Conservation (phyloP, 2,113 vertebrate species). For the Nicator chloris region DNA sequence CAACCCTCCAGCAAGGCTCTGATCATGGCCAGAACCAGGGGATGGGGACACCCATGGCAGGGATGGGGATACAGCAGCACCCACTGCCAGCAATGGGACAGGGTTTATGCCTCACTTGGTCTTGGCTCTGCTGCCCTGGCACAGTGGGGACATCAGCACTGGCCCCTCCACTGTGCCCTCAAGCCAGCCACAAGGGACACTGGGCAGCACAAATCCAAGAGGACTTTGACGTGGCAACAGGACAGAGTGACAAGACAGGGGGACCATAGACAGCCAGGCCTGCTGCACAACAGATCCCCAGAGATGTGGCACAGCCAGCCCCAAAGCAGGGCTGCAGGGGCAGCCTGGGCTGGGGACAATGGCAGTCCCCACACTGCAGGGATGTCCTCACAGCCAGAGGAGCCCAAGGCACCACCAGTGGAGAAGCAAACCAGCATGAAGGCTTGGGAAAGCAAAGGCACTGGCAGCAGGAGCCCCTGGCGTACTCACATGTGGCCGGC, state of each 20-base stretch:
- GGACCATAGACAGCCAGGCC: background rate
- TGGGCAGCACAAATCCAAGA: fast-evolving
- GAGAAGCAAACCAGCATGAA: background rate
- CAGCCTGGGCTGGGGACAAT: background rate
- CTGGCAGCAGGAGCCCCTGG: background rate
- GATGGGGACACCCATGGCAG: background rate
- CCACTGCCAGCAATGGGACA: background rate
- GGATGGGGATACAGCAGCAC: background rate
- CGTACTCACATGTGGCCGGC: conserved; percentile 87
- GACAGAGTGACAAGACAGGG: background rate
- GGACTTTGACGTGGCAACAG: fast-evolving
- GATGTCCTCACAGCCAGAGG: background rate
- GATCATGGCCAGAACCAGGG: fast-evolving
- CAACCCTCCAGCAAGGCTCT: background rate
- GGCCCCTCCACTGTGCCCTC: background rate
- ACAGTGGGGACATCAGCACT: background rate
- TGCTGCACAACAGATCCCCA: background rate
- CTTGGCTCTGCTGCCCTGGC: background rate
- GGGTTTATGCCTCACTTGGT: background rate
- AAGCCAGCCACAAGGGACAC: background rate
- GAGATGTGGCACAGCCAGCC: background rate
- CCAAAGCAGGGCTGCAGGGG: background rate
- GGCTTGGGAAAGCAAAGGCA: background rate
- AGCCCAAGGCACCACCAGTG: background rate
- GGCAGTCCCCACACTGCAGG: background rate